These are phyloP conservation scores for Osmerus mordax DNA, from an alignment of 2,113 vertebrate genomes.

Conservation along the genomic window DNA sequence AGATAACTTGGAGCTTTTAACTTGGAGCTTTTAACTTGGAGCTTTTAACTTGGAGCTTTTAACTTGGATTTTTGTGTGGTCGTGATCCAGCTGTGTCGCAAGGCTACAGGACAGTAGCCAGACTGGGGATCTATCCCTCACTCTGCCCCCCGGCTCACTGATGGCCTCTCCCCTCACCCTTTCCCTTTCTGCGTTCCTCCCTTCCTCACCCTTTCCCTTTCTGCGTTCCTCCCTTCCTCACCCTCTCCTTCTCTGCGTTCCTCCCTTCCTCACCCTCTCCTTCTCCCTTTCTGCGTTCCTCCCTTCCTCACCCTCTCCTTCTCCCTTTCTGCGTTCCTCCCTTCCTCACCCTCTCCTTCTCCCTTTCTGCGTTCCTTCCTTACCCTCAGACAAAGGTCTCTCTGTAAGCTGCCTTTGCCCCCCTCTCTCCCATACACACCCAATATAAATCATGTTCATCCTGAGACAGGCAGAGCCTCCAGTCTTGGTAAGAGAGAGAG, in stretches of 20 bases:
- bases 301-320: neutral
- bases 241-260: neutral
- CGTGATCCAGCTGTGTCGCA: too few relatives aligned
- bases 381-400: constrained; percentile 16
- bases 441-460: constrained; percentile 20
- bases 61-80: too few relatives aligned
- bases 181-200: neutral
- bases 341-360: too few relatives aligned
- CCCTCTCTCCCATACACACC: constrained; percentile 16
- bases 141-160: too few relatives aligned
- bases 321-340: too few relatives aligned
- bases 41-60: too few relatives aligned
- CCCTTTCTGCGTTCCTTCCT: too few relatives aligned
- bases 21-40: too few relatives aligned
- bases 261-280: neutral
- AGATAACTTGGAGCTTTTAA: too few relatives aligned
- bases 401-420: constrained; percentile 10
- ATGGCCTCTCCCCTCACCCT: neutral
- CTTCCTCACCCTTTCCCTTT: neutral
- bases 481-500: too few relatives aligned
- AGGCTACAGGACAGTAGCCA: too few relatives aligned
- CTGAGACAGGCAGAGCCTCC: neutral
- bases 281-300: neutral
- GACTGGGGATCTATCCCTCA: too few relatives aligned
- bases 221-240: neutral